Base-by-base conservation (phyloP, 92 coral and sea anemone species). In the Palythoa grandiflora region DNA sequence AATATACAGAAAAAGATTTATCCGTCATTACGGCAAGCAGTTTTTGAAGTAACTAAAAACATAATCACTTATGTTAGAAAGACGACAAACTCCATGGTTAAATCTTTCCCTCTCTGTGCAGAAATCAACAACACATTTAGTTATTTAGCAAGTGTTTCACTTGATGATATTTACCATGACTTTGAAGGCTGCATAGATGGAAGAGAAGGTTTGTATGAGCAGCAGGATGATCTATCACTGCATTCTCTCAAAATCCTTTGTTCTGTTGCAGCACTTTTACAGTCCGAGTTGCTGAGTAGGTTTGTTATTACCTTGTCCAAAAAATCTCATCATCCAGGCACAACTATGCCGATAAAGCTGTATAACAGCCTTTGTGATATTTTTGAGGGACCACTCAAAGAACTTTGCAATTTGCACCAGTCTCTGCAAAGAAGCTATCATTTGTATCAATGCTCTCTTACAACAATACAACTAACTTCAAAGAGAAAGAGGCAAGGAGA, bases 201-300 rank as follows among this genome's bases (percentile, higher is more conserved):
- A 50, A 14, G 48, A 16, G 35, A 66, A 3, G 66, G 12, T 38
- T 1, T 15, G 19, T 79, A 11, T 17, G 10, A 71, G 38, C 59
- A 63, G 3, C 48, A 73, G 39, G 87, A 66, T 61, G 81, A 76
- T 54, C 54, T 93, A 53, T 90, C 98, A 80, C 59, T 92, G 39
- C 94, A 89, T 76, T 85, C 81, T 55, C 85, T 95, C 19, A 95
- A 93, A 90, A 60, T 59, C 74, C 50, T 91, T 44, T 63, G 90
- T 12, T 87, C 93, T 20, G 84, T 88, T 37, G 78, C 88, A 84
- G 92, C 88, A 51, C 68, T 89, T 39, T 83, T 91, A 11, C 98
- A 95, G 75, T 95, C 98, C 47, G 98, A 93, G 84, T 88, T 95
- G 44, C 90, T 95, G 19, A 89, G 98, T 50, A 87, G 96, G 70